phyloP scores from a whole-genome alignment of 2,888 invertebrate species.

The Mallateleia sp. region DNA sequence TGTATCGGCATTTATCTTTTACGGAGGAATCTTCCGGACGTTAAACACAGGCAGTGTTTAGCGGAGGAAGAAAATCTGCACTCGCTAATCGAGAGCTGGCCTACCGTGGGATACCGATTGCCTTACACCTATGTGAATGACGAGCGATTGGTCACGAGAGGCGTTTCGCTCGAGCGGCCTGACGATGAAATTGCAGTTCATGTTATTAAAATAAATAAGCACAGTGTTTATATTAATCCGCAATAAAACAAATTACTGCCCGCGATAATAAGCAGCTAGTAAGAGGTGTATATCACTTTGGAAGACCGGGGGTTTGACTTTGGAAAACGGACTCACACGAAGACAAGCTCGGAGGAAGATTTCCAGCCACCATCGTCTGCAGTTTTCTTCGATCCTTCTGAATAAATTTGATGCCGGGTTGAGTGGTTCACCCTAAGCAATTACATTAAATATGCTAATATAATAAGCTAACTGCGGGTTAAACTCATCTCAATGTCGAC shows the following conservation, averaged over 20 bases:
- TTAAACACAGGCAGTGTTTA: conserved; percentile 71
- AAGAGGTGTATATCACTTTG: conserved; percentile 45
- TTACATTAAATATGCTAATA: too few relatives aligned
- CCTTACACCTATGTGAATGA: conserved; percentile 59
- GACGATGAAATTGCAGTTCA: conserved; percentile 71
- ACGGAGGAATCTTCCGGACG: conserved; percentile 71
- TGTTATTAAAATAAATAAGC: conserved; percentile 73
- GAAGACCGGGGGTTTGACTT: background rate
- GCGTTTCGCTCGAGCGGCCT: conserved; percentile 62
- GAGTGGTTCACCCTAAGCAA: conserved; percentile 79
- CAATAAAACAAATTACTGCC: conserved; percentile 68
- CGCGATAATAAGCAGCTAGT: conserved; percentile 58
- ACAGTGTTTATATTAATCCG: conserved; percentile 66
- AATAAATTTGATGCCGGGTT: conserved; percentile 64
- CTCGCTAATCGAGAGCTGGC: conserved; percentile 64
- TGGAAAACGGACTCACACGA: conserved; percentile 25
- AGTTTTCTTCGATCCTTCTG: too few relatives aligned
- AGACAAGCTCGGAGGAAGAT: background rate
- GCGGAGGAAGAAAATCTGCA: conserved; percentile 64
- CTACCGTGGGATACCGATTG: conserved; percentile 75
- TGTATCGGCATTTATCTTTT: conserved; percentile 72
- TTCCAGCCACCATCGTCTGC: background rate
- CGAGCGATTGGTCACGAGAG: conserved; percentile 73
- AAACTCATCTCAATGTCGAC: conserved; percentile 38
- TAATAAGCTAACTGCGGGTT: too few relatives aligned